A percentile compares a stretch with the other conserved stretches of the same genome.
Conservation (phyloP, 2,888 invertebrate species). For the Dryomyza anilis region DNA sequence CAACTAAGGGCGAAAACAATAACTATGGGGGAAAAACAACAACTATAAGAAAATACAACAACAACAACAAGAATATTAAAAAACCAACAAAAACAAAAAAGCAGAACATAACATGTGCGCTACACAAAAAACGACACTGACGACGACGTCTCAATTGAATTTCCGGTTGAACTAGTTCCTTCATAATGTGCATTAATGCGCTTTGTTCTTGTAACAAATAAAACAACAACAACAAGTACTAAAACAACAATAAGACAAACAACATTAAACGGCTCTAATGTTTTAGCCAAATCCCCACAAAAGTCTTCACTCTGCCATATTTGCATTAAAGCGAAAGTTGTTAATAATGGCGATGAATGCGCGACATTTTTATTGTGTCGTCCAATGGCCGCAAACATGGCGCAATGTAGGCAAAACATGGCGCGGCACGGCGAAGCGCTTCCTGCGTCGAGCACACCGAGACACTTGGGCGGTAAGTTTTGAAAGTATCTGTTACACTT, state of each 20-base stretch:
- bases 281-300: background rate
- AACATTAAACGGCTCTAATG: background rate
- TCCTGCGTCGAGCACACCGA: too few relatives aligned
- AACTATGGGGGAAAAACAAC: constrained; percentile 27
- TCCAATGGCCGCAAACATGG: too few relatives aligned
- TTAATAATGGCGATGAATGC: constrained; percentile 15
- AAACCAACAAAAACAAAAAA: background rate
- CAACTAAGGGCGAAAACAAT: too few relatives aligned
- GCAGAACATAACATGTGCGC: too few relatives aligned
- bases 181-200: constrained; percentile 40
- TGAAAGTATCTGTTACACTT: too few relatives aligned
- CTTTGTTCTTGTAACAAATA: background rate
- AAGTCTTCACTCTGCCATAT: too few relatives aligned
- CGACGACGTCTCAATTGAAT: constrained; percentile 50
- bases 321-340: constrained; percentile 23
- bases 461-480: too few relatives aligned
- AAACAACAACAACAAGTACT: constrained; percentile 32
- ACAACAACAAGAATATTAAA: constrained; percentile 1
- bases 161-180: constrained; percentile 57
- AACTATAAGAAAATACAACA: constrained; percentile 18
- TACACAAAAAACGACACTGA: constrained; percentile 26
- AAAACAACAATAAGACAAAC: too few relatives aligned
- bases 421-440: background rate
- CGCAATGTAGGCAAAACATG: background rate
- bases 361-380: constrained; percentile 15